Evolutionary conservation across 2,113 vertebrate species (phyloP).

Genomic region (Phyllostomus discolor): DNA sequence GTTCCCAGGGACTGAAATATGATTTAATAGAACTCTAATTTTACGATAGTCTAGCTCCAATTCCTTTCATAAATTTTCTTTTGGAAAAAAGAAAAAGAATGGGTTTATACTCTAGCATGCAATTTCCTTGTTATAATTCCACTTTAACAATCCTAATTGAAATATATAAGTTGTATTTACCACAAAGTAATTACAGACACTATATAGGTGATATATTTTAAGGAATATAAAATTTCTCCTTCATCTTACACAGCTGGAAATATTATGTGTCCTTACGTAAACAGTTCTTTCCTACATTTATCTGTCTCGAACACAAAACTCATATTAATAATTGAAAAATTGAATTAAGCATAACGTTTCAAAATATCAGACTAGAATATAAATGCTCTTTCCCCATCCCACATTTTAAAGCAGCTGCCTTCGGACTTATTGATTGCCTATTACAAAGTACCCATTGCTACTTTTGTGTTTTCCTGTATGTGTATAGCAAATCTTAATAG

Average conservation of each 20-base stretch:
- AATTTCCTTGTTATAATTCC: neutral
- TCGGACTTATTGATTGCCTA: neutral
- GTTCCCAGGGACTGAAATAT: neutral
- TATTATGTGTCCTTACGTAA: neutral
- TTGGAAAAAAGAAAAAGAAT: neutral
- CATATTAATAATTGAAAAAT: neutral
- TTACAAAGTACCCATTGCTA: neutral
- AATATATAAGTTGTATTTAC: neutral
- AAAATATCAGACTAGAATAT: neutral
- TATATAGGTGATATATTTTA: neutral
- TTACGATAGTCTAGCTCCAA: neutral
- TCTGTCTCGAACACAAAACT: neutral
- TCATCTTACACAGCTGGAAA: neutral
- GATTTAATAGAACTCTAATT: neutral
- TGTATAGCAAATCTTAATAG: neutral
- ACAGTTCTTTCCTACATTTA: neutral
- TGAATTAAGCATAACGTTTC: neutral
- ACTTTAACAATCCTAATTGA: neutral
- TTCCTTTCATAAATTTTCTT: neutral
- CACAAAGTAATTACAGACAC: neutral
- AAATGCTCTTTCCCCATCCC: neutral
- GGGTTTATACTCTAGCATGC: neutral
- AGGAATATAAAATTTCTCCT: neutral
- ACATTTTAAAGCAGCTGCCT: neutral
- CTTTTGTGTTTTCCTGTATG: neutral